Percentiles rank a stretch among this genome's conserved stretches.
Conservation (phyloP, 2,113 vertebrate genomes). For the Abramis brama region DNA sequence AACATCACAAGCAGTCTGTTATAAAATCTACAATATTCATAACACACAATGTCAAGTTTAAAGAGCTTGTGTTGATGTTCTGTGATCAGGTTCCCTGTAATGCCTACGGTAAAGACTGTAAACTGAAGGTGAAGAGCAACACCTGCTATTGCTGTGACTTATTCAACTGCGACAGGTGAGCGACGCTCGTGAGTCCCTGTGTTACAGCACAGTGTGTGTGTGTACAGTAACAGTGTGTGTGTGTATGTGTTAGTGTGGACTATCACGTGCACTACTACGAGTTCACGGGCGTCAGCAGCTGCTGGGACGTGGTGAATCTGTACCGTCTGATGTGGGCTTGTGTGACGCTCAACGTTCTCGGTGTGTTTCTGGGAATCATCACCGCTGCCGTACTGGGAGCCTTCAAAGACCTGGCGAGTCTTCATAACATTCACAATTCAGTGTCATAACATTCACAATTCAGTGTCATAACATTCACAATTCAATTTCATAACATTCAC, state of each 20-base stretch:
- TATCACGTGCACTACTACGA: conserved; percentile 80
- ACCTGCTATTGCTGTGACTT: conserved; percentile 97
- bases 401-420: conserved; percentile 90
- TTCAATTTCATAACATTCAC: too few relatives aligned
- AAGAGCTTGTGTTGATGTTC: not conserved
- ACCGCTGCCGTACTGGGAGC: conserved; percentile 90
- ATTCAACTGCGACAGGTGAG: conserved; percentile 88
- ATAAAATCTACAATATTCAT: not conserved
- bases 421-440: too few relatives aligned
- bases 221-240: not conserved
- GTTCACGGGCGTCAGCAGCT: conserved; percentile 85
- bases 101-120: conserved; percentile 77
- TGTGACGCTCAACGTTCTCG: conserved; percentile 84
- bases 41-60: not conserved
- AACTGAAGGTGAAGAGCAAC: conserved; percentile 85
- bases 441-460: too few relatives aligned
- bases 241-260: conserved; percentile 73
- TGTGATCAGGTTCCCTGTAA: conserved; percentile 83
- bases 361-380: conserved; percentile 87
- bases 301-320: conserved; percentile 87
- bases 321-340: conserved; percentile 90
- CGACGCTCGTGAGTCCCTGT: too few relatives aligned
- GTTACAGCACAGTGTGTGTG: not conserved
- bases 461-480: too few relatives aligned
- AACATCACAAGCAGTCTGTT: not conserved